phyloP scores from a whole-genome alignment of 2,888 invertebrate species.

The Himalopsyche kuldschensis region DNA sequence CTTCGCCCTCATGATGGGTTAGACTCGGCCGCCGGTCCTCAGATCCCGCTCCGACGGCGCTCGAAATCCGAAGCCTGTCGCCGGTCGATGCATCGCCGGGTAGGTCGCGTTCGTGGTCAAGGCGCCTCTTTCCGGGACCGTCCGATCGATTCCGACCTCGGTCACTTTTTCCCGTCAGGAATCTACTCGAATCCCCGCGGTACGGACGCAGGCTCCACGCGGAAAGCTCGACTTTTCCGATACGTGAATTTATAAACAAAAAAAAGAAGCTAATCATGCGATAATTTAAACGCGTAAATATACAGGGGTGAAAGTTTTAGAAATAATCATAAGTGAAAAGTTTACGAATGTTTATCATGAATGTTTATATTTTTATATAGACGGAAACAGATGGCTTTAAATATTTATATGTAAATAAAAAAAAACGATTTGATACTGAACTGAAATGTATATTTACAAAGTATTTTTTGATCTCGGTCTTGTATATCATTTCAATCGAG shows the following conservation, averaged over 20 bases:
- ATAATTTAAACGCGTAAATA: not conserved
- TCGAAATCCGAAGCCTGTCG: not conserved
- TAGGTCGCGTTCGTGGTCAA: not conserved
- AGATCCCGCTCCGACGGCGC: not conserved
- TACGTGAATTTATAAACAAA: not conserved
- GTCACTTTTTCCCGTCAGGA: not conserved
- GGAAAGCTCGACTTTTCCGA: not conserved
- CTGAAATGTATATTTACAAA: not conserved
- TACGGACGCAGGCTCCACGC: not conserved
- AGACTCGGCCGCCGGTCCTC: not conserved
- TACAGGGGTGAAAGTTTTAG: not conserved
- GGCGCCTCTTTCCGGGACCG: not conserved
- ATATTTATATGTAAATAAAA: not conserved
- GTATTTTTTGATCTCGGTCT: not conserved
- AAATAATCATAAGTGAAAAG: not conserved
- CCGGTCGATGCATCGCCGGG: not conserved
- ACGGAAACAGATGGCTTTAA: not conserved
- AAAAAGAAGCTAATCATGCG: not conserved
- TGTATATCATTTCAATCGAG: not conserved
- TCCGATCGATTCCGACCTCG: not conserved
- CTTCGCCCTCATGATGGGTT: slow-evolving; percentile 1
- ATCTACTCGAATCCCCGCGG: not conserved
- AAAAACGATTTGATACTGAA: not conserved
- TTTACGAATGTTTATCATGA: not conserved
- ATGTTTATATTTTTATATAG: not conserved